Conservation (phyloP, 2,113 vertebrate genomes). For the Urocitellus parryii region DNA sequence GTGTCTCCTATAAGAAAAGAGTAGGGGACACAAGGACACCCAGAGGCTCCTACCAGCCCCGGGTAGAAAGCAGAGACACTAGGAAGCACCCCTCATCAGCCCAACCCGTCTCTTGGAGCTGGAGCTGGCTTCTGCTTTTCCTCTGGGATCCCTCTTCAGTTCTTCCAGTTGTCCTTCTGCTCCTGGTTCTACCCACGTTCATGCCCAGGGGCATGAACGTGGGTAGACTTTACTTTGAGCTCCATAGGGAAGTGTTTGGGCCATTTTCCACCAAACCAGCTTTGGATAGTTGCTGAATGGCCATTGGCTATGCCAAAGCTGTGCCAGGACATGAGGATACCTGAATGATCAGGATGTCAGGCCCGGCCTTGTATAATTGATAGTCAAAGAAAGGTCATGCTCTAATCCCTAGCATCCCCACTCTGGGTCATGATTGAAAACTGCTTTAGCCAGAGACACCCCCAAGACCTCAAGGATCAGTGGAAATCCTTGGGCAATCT, state of each 20-base stretch:
- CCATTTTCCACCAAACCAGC: not conserved
- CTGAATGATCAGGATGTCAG: not conserved
- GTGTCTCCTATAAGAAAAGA: not conserved
- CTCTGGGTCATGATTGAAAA: not conserved
- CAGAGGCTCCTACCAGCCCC: not conserved
- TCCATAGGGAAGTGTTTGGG: not conserved
- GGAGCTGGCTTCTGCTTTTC: not conserved
- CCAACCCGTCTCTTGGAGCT: not conserved
- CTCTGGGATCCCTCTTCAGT: not conserved
- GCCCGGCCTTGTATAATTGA: not conserved
- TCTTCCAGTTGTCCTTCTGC: not conserved
- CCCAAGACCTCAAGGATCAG: not conserved
- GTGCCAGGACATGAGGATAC: not conserved
- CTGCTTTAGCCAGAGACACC: not conserved
- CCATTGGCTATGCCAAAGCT: not conserved
- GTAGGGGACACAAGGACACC: too few relatives aligned
- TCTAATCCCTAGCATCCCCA: not conserved
- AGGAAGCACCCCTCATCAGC: not conserved
- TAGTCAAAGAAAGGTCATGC: rapidly evolving
- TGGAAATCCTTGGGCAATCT: not conserved
- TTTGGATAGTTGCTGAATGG: not conserved
- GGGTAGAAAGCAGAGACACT: not conserved
- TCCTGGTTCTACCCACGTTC: not conserved
- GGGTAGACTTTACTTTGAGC: not conserved
- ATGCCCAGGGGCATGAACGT: not conserved